Conservation (phyloP, 2,888 invertebrate genomes). For the Nomada flava region DNA sequence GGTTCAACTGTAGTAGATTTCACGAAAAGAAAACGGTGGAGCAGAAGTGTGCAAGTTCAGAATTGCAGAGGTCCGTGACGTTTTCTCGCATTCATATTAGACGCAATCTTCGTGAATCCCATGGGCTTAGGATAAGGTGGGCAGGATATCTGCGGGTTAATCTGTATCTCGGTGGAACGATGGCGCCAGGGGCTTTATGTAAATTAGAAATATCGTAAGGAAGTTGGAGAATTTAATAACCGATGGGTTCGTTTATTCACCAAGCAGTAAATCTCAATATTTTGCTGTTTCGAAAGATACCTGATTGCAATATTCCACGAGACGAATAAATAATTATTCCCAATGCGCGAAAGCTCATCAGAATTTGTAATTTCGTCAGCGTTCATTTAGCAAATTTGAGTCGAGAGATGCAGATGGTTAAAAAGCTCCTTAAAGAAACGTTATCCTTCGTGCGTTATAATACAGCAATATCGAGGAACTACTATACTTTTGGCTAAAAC, state of each 20-base stretch:
- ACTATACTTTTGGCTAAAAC: neutral
- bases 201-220: constrained; percentile 44
- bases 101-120: constrained; percentile 56
- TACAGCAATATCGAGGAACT: too few species aligned
- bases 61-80: constrained; percentile 9
- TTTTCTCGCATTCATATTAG: constrained; percentile 34
- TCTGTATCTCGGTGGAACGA: constrained; percentile 39
- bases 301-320: too few species aligned
- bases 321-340: too few species aligned
- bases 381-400: too few species aligned
- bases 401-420: too few species aligned
- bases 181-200: constrained; percentile 9
- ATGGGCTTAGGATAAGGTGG: constrained; percentile 36
- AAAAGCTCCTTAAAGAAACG: too few species aligned
- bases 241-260: neutral
- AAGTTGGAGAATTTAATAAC: constrained; percentile 18
- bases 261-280: neutral
- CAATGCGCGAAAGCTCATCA: too few species aligned
- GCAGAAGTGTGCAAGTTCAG: neutral
- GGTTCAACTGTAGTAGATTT: too few species aligned
- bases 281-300: neutral
- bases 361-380: too few species aligned
- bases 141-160: constrained; percentile 48
- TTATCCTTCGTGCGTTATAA: too few species aligned
- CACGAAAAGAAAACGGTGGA: neutral